Conservation (phyloP, 2,797 vertebrate genomes). For the Ibycter americanus region DNA sequence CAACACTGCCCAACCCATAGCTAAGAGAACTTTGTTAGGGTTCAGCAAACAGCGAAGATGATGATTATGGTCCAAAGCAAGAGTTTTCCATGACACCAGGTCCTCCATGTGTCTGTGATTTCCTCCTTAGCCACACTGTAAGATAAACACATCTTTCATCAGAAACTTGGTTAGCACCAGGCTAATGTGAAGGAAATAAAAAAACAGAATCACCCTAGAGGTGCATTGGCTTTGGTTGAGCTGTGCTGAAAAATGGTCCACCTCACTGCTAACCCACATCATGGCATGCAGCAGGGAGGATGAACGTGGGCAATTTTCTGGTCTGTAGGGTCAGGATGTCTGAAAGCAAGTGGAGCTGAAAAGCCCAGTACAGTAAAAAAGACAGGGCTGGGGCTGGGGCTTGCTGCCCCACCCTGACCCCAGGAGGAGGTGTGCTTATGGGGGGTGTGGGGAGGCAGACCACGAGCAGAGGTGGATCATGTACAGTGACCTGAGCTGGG, state of each 20-base stretch:
- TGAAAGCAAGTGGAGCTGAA: neutral
- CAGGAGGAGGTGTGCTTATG: neutral
- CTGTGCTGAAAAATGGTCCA: neutral
- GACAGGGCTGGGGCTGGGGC: fast-evolving
- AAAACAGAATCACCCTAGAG: neutral
- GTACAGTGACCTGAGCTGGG: neutral
- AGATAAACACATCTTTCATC: neutral
- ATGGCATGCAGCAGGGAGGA: neutral
- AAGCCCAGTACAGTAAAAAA: neutral
- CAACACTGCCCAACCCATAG: neutral
- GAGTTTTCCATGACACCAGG: neutral
- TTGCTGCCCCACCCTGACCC: neutral
- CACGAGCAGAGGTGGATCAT: neutral
- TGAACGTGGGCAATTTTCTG: neutral
- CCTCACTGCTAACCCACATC: neutral
- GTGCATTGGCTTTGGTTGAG: neutral
- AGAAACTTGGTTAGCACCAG: neutral
- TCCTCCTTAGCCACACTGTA: neutral
- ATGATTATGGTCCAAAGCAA: neutral
- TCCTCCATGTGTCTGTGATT: neutral
- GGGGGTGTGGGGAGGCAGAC: neutral
- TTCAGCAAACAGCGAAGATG: neutral
- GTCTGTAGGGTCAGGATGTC: neutral
- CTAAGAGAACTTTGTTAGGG: neutral
- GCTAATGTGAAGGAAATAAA: neutral